Percentiles rank a stretch among this genome's conserved stretches.
Evolutionary conservation across 2,113 vertebrate species (phyloP).

Genomic region (Acrocephalus arundinaceus): DNA sequence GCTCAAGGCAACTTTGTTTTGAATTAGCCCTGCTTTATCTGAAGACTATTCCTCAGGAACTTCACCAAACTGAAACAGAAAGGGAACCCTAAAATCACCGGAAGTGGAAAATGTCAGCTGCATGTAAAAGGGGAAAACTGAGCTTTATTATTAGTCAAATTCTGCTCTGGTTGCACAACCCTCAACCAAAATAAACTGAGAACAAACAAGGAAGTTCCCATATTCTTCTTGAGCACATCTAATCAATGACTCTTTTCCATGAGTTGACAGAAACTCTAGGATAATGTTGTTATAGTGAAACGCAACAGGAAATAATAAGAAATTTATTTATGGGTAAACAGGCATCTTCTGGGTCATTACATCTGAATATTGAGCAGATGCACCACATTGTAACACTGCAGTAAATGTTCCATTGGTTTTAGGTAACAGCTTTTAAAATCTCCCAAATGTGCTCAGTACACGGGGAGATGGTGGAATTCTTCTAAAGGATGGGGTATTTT

Average conservation of each 20-base stretch:
- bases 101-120: not conserved
- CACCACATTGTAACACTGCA: not conserved
- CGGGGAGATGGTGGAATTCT: not conserved
- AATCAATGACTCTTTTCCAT: not conserved
- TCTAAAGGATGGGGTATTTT: not conserved
- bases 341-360: not conserved
- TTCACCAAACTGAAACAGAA: not conserved
- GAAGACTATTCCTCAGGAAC: not conserved
- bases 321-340: not conserved
- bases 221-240: not conserved
- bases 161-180: not conserved
- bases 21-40: not conserved
- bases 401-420: not conserved
- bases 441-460: not conserved
- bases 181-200: not conserved
- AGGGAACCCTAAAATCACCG: not conserved
- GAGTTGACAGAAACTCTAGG: not conserved
- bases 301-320: not conserved
- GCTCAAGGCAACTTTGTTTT: not conserved
- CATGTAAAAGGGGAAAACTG: not conserved
- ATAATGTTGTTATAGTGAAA: not conserved
- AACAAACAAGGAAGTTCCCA: not conserved
- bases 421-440: not conserved
- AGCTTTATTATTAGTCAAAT: not conserved
- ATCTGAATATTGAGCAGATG: not conserved